Evolutionary conservation across 2,888 invertebrate genomes (phyloP), one percentile per base, ranked within the genome.

Genomic region (Tenthredo mesomela): DNA sequence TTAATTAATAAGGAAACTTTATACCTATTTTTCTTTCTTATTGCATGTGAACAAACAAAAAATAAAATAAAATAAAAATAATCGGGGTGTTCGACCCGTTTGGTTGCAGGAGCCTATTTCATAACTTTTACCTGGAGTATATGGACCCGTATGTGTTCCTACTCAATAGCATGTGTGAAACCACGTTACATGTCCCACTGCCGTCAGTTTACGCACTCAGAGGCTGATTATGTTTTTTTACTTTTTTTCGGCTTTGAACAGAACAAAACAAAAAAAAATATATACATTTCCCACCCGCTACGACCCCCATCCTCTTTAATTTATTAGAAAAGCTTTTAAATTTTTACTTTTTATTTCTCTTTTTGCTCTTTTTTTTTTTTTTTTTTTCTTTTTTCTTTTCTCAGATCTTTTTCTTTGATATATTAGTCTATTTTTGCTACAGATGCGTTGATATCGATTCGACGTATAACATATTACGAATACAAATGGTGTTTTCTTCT

Each of bases 61-160:
- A 29, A 29, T 29, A 29, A 29, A 29, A 29, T 91, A 33, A 33
- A 33, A 91, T 93, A 91, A 33, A 33, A 33, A 91, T 93, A 93
- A 93, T 93, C 89, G 91, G 90, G 90, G 89, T 89, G 89, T 90
- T 90, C 90, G 90, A 92, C 89, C 91, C 80, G 91, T 93, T 93
- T 93, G 92, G 91, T 93, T 93, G 89, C 93, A 93, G 93, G 93
- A 93, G 92, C 90, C 92, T 93, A 91, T 93, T 93, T 93, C 93
- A 93, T 93, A 93, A 93, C 92, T 93, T 93, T 93, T 93, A 93
- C 92, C 92, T 93, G 93, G 93, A 93, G 89, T 93, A 93, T 93
- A 93, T 93, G 93, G 93, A 93, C 91, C 92, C 93, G 93, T 93
- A 93, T 93, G 93, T 93, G 92, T 93, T 93, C 93, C 93, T 93